A percentile compares a stretch with the other conserved stretches of the same genome.
phyloP scores from a whole-genome alignment of 2,888 invertebrate species.

The Sepiola atlantica region DNA sequence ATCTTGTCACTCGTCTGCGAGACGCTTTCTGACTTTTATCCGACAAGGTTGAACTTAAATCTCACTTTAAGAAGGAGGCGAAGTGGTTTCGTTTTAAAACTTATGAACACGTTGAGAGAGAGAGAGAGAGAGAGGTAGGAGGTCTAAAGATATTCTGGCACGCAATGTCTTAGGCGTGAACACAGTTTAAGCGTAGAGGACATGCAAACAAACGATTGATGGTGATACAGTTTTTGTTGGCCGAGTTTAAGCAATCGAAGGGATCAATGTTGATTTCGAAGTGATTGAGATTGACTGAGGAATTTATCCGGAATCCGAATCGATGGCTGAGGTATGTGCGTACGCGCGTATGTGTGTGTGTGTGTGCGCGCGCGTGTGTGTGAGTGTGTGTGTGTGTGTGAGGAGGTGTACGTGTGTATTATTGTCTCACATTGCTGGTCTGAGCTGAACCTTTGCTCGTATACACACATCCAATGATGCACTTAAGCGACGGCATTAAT shows the following conservation, averaged over 20 bases:
- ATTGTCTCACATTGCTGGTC: no score
- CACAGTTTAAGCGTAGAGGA: not conserved
- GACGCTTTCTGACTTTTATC: not conserved
- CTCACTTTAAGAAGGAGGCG: not conserved
- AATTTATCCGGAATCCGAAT: not conserved
- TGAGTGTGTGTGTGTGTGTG: not conserved
- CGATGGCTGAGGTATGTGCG: not conserved
- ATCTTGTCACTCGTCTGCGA: not conserved
- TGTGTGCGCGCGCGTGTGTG: not conserved
- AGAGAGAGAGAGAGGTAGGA: not conserved
- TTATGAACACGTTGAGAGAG: not conserved
- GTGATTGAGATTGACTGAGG: not conserved
- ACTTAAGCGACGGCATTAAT: no score
- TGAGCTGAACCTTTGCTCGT: no score
- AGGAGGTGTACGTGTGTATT: not conserved
- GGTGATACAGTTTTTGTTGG: not conserved
- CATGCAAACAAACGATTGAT: not conserved
- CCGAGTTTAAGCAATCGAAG: not conserved
- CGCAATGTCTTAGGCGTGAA: not conserved
- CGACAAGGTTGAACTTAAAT: not conserved
- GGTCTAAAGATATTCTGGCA: not conserved
- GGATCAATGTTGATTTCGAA: not conserved
- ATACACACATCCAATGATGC: no score
- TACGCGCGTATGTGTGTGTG: not conserved
- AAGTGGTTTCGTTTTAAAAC: not conserved